phyloP scores from a whole-genome alignment of 2,888 invertebrate genomes.

The Carcina quercana region DNA sequence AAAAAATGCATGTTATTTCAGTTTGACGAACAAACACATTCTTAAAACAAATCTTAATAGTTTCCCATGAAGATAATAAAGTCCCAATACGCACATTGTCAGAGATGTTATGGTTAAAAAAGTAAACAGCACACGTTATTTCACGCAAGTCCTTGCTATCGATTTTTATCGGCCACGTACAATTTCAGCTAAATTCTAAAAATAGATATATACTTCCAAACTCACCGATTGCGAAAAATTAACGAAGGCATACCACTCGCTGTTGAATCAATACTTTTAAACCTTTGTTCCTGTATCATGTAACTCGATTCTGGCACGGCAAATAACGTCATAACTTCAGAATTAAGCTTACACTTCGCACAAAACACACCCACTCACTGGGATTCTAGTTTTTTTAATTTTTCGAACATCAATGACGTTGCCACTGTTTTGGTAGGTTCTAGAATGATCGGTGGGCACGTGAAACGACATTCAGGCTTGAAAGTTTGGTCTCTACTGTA shows the following conservation, averaged over 20 bases:
- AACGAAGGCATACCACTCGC: conserved; percentile 75
- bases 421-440: conserved; percentile 29
- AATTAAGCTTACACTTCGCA: conserved; percentile 50
- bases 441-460: conserved; percentile 29
- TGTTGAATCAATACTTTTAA: conserved; percentile 58
- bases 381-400: conserved; percentile 43
- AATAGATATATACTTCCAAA: too few species aligned
- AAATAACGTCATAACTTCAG: conserved; percentile 73
- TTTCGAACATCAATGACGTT: conserved; percentile 36
- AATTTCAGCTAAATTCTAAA: too few species aligned
- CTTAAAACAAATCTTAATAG: too few species aligned
- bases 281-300: conserved; percentile 63
- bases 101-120: too few species aligned
- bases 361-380: conserved; percentile 35
- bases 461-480: conserved; percentile 60
- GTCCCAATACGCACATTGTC: too few species aligned
- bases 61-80: too few species aligned
- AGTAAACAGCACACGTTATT: too few species aligned
- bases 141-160: too few species aligned
- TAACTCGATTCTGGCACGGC: conserved; percentile 62
- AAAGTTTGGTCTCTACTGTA: conserved; percentile 40
- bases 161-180: too few species aligned
- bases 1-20: too few species aligned
- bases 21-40: too few species aligned
- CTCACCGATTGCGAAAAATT: conserved; percentile 79